A percentile compares a stretch with the other conserved stretches of the same genome.
phyloP scores from a whole-genome alignment of 1,140 invertebrate species.

The Lepidurus couesii region DNA sequence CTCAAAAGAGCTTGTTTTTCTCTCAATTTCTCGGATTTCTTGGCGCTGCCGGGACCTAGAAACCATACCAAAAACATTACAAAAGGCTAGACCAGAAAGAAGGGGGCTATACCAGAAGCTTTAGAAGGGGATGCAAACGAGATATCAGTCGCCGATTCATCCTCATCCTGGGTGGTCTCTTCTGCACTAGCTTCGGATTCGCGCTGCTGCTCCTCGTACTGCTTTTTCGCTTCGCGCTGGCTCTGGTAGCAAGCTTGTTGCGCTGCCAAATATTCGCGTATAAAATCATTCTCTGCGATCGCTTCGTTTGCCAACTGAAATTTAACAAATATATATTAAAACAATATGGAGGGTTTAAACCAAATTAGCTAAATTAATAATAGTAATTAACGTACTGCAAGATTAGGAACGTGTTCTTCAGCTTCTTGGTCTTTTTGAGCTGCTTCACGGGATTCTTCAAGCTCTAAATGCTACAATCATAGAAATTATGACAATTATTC shows the following conservation, averaged over 20 bases:
- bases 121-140: slow-evolving; percentile 27
- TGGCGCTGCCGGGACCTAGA: neutral
- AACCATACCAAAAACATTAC: neutral
- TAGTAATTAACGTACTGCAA: slow-evolving; percentile 32
- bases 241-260: slow-evolving; percentile 40
- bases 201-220: slow-evolving; percentile 31
- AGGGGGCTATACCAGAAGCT: neutral
- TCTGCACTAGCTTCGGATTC: slow-evolving; percentile 34
- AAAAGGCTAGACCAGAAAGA: slow-evolving; percentile 9
- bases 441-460: slow-evolving; percentile 35
- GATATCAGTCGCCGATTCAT: slow-evolving; percentile 28
- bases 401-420: slow-evolving; percentile 38
- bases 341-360: slow-evolving; percentile 9
- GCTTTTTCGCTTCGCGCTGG: slow-evolving; percentile 38
- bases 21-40: slow-evolving; percentile 23
- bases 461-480: slow-evolving; percentile 35
- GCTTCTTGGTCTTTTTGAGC: slow-evolving; percentile 30
- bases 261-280: slow-evolving; percentile 40
- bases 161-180: slow-evolving; percentile 35
- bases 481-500: slow-evolving; percentile 24
- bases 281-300: slow-evolving; percentile 40
- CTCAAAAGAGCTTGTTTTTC: neutral
- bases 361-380: slow-evolving; percentile 25
- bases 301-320: slow-evolving; percentile 39
- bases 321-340: slow-evolving; percentile 25